Conservation (phyloP, 2,888 invertebrate species). For the Napeogenes sylphis region DNA sequence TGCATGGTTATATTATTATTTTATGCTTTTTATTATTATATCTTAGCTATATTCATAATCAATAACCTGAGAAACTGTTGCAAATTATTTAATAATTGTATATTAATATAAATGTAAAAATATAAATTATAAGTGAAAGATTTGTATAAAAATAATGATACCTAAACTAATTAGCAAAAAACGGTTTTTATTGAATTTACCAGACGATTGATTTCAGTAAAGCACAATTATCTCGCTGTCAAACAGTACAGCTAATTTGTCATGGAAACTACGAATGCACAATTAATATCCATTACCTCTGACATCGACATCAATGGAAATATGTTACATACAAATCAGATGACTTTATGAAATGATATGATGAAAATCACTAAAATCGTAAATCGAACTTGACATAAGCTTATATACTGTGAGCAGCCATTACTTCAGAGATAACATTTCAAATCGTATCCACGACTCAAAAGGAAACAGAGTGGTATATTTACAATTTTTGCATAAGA, state of each 20-base stretch:
- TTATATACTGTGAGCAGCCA: slow-evolving; percentile 11
- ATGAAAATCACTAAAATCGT: background rate
- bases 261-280: slow-evolving; percentile 14
- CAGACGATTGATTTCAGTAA: slow-evolving; percentile 6
- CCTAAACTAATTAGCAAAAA: too few species aligned
- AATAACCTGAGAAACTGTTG: too few species aligned
- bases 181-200: too few species aligned
- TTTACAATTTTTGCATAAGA: slow-evolving; percentile 18
- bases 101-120: too few species aligned
- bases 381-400: too few species aligned
- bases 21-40: too few species aligned
- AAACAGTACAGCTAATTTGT: slow-evolving; percentile 20
- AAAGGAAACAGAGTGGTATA: slow-evolving; percentile 19
- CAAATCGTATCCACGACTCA: slow-evolving; percentile 21
- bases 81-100: too few species aligned
- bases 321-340: slow-evolving; percentile 6
- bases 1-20: too few species aligned
- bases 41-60: too few species aligned
- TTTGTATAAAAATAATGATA: too few species aligned
- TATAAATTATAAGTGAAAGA: too few species aligned
- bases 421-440: slow-evolving; percentile 7
- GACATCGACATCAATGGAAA: slow-evolving; percentile 14
- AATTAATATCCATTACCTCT: slow-evolving; percentile 20
- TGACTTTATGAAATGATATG: background rate
- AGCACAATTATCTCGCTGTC: slow-evolving; percentile 10